Conservation (phyloP, 2,888 invertebrate species). For the Pediacus dermestoides region DNA sequence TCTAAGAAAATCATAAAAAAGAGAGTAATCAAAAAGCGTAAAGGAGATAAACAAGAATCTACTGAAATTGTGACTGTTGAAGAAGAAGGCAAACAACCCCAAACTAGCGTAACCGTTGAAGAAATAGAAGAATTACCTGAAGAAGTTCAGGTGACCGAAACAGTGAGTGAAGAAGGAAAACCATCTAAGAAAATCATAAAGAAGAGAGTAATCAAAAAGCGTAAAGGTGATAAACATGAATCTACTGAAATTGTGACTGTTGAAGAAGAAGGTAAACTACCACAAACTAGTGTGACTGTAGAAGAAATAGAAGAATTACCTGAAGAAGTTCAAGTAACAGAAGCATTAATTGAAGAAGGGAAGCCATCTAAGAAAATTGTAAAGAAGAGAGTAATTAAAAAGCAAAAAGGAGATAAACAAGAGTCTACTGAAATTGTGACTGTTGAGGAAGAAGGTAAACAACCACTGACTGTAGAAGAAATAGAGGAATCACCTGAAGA, state of each 20-base stretch:
- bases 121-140: slow-evolving; percentile 35
- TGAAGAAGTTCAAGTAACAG: slow-evolving; percentile 22
- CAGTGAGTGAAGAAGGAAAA: slow-evolving; percentile 40
- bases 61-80: slow-evolving; percentile 31
- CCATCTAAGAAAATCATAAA: slow-evolving; percentile 38
- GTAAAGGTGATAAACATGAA: slow-evolving; percentile 46
- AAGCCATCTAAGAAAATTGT: slow-evolving; percentile 24
- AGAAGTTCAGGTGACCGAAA: slow-evolving; percentile 38
- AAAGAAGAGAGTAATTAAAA: slow-evolving; percentile 49
- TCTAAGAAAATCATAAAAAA: slow-evolving; percentile 39
- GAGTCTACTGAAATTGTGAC: slow-evolving; percentile 42
- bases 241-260: slow-evolving; percentile 30
- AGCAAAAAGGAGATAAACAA: slow-evolving; percentile 44
- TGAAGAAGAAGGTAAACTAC: slow-evolving; percentile 48
- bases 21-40: slow-evolving; percentile 38
- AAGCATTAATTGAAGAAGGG: slow-evolving; percentile 32
- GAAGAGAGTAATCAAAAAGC: slow-evolving; percentile 48
- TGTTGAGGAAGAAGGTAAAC: slow-evolving; percentile 27
- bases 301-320: slow-evolving; percentile 35
- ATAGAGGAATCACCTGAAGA: slow-evolving; percentile 31
- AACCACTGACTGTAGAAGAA: slow-evolving; percentile 39
- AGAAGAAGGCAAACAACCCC: slow-evolving; percentile 24
- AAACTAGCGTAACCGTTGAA: slow-evolving; percentile 47
- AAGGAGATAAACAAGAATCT: slow-evolving; percentile 44
- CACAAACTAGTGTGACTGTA: slow-evolving; percentile 44